Evolutionary conservation across 2,888 invertebrate species (phyloP).

Genomic region (Athalia circularis): DNA sequence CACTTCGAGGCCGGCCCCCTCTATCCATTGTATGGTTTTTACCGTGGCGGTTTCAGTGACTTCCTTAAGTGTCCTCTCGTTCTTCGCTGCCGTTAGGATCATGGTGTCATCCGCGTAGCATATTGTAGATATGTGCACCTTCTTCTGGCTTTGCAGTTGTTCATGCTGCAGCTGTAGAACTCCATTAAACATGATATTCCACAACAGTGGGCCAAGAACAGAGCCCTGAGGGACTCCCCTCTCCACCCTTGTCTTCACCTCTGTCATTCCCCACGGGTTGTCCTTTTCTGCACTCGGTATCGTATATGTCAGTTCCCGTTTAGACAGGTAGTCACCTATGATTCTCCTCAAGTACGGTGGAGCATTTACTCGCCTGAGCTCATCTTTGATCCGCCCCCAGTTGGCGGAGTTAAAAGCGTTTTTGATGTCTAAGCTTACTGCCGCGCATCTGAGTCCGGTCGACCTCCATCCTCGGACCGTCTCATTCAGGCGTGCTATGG

Average conservation of each 20-base stretch:
- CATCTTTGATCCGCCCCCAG: conserved; percentile 51
- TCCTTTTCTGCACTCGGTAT: conserved; percentile 10
- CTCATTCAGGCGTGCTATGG: conserved; percentile 14
- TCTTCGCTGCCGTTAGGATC: too few species aligned
- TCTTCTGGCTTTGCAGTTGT: too few species aligned
- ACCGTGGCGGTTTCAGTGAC: too few species aligned
- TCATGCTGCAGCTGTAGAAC: not conserved
- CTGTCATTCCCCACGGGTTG: conserved; percentile 46
- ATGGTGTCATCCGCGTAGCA: too few species aligned
- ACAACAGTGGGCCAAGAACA: conserved; percentile 50
- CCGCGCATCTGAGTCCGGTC: conserved; percentile 21
- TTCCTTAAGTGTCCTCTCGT: too few species aligned
- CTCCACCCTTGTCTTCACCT: conserved; percentile 29
- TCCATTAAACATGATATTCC: conserved; percentile 47
- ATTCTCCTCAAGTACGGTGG: conserved; percentile 52
- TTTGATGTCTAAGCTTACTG: conserved; percentile 49
- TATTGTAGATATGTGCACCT: too few species aligned
- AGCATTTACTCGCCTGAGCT: conserved; percentile 48
- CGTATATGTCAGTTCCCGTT: conserved; percentile 49
- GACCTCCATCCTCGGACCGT: too few species aligned
- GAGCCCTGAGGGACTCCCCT: conserved; percentile 52
- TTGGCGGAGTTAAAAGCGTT: conserved; percentile 57
- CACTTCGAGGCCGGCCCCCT: too few species aligned
- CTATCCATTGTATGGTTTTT: too few species aligned
- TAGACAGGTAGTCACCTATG: conserved; percentile 52